Percentiles rank a stretch among this genome's conserved stretches.
Evolutionary conservation across 64 coral and sea anemone genomes (phyloP).

Genomic region (Catalaphyllia jardinei): DNA sequence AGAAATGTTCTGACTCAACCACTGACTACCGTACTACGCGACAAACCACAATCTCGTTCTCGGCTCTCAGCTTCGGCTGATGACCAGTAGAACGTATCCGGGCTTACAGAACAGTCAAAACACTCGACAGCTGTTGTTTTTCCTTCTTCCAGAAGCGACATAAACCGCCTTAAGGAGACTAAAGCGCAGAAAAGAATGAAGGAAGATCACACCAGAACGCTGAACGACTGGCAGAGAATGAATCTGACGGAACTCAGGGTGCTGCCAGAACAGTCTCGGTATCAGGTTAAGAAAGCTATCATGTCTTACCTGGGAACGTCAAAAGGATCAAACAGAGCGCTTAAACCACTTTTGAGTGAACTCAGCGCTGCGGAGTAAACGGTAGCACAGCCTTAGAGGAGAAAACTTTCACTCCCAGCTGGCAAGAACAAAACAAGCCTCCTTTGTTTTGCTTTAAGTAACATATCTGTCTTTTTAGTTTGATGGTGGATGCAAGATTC

Average conservation of each 20-base stretch:
- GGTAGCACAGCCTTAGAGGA: background rate
- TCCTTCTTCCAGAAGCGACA: slow-evolving; percentile 37
- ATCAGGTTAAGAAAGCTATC: slow-evolving; percentile 88
- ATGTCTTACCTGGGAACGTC: slow-evolving; percentile 74
- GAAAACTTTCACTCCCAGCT: too few species aligned
- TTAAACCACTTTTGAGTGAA: slow-evolving; percentile 60
- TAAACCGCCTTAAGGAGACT: slow-evolving; percentile 38
- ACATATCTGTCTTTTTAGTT: too few species aligned
- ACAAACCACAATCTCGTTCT: too few species aligned
- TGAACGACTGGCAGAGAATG: slow-evolving; percentile 91
- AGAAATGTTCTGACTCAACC: too few species aligned
- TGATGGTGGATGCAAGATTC: too few species aligned
- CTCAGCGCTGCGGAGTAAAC: slow-evolving; percentile 13
- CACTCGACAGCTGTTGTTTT: background rate
- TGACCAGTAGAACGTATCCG: too few species aligned
- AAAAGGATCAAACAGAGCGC: slow-evolving; percentile 65
- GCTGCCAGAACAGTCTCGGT: slow-evolving; percentile 69
- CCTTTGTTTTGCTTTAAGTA: too few species aligned
- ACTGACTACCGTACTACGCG: too few species aligned
- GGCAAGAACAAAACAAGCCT: too few species aligned
- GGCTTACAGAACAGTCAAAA: too few species aligned
- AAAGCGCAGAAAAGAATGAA: slow-evolving; percentile 64
- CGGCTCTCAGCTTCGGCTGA: too few species aligned
- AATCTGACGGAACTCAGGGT: slow-evolving; percentile 69
- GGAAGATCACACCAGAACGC: slow-evolving; percentile 64